Evolutionary conservation across 2,113 vertebrate species (phyloP).

Genomic region (Ondatra zibethicus): DNA sequence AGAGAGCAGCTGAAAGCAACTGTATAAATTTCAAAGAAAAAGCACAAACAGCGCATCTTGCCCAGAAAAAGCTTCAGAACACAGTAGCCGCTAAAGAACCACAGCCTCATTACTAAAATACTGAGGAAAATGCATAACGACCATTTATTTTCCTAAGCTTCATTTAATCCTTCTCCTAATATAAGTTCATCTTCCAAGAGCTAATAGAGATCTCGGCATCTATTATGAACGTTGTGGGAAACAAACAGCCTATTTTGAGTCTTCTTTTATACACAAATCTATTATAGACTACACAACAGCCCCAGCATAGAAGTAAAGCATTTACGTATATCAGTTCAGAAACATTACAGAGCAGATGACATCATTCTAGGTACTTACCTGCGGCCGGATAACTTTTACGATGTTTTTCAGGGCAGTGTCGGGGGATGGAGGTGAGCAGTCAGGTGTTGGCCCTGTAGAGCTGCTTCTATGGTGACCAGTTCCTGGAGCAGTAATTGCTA

Average conservation of each 20-base stretch:
- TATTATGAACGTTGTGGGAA: constrained; percentile 8
- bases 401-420: constrained; percentile 99
- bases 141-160: constrained; percentile 37
- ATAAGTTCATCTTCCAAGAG: constrained; percentile 49
- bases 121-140: neutral
- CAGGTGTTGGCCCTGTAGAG: constrained; percentile 96
- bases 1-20: neutral
- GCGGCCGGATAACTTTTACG: constrained; percentile 98
- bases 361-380: constrained; percentile 89
- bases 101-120: neutral
- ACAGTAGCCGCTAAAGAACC: neutral
- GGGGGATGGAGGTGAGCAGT: constrained; percentile 98
- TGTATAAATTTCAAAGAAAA: neutral
- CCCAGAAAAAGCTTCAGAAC: constrained; percentile 1
- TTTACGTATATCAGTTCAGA: neutral
- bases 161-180: constrained; percentile 19
- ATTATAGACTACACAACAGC: neutral
- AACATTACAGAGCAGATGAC: neutral
- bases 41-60: neutral
- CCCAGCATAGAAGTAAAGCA: neutral
- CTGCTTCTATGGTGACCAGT: constrained; percentile 96
- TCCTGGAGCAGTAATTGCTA: constrained; percentile 91
- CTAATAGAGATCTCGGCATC: neutral
- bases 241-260: constrained; percentile 22
- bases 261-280: neutral